Base-by-base conservation (phyloP, 1,140 invertebrate species). In the Pararge aegeria region DNA sequence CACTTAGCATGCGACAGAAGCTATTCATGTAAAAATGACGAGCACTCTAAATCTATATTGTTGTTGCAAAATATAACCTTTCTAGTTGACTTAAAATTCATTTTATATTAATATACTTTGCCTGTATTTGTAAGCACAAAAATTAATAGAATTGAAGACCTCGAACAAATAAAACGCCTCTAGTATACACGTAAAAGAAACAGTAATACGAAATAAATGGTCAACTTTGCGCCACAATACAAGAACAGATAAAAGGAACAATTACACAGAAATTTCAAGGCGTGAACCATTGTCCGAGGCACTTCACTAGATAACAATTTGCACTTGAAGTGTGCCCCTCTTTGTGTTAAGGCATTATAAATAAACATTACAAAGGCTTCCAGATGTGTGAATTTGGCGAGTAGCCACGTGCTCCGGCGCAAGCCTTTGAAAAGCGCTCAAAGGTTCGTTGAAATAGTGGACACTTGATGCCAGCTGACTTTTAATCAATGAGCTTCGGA, bases 231-330 rank as follows among this genome's bases (percentile, higher is more conserved):
- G 56, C 75, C 75, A 87, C 81, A 86, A 89, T 83, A 57, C 70
- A 16, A 65, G 67, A 67, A 80, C 80, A 89, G 75, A 87, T 82
- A 87, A 87, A 80, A 71, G 79, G 57, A 68, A 80, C 81, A 83
- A 87, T 87, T 89, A 89, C 78, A 89, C 76, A 81, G 84, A 86
- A 80, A 86, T 83, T 78, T 81, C 55, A 62, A 78, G 77, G 81
- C 77, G 77, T 83, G 73, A 73, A 64, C 83, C 57, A 72, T 86
- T 87, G 81, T 86, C 58, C 20, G 18, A 68, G 63, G 53, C 70
- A 30, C 67, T 80, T 75, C 70, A 80, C 77, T 81, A 80, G 83
- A 85, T 81, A 70, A 87, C 77, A 87, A 89, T 87, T 89, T 85
- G 83, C 76, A 78, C 76, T 67, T 87, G 66, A 68, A 78, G 74